Evolutionary conservation across 1,140 invertebrate species (phyloP), one percentile per base, ranked within the genome.

Genomic region (Drosophila trapezifrons): DNA sequence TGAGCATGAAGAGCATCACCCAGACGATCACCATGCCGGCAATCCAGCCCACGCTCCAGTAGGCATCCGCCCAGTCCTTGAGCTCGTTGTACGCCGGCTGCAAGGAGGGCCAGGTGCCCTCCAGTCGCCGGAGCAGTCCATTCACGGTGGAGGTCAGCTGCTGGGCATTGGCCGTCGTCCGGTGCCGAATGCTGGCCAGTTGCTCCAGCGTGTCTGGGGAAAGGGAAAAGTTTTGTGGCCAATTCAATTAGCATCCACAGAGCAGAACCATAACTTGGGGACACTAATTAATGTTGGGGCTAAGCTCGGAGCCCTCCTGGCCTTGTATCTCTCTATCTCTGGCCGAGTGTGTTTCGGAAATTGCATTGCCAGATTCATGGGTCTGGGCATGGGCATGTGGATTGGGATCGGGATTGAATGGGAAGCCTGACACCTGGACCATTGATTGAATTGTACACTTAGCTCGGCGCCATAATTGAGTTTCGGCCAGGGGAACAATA

Each of bases 101-200:
- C 35, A 92, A 29, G 1, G 78, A 55, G 4, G 84, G 72, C 91
- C 91, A 92, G 42, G 77, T 82, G 37, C 80, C 55, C 42, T 90
- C 78, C 37, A 92, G 58, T 10, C 83, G 85, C 29, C 74, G 70
- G 27, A 92, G 71, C 59, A 92, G 55, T n/a, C 62, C 74, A 58
- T 85, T 91, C 29, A 92, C 75, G 17, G 90, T 91, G 10, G 77
- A 78, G n/a, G 91, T 92, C 17, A 92, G 55, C 56, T 79, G 73
- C 69, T 92, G 90, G 1, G 91, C 90, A 60, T 91, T 92, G 8
- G 91, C 86, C 18, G 91, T 92, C 10, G 91, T 92, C 32, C 89
- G 69, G 57, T 89, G 85, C 12, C 89, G 73, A 46, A 92, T 92
- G 46, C 71, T 87, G 12, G 91, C 83, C 71, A 92, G 51, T 52